Evolutionary conservation across 2,113 vertebrate species (phyloP).

Genomic region (Etheostoma cragini): DNA sequence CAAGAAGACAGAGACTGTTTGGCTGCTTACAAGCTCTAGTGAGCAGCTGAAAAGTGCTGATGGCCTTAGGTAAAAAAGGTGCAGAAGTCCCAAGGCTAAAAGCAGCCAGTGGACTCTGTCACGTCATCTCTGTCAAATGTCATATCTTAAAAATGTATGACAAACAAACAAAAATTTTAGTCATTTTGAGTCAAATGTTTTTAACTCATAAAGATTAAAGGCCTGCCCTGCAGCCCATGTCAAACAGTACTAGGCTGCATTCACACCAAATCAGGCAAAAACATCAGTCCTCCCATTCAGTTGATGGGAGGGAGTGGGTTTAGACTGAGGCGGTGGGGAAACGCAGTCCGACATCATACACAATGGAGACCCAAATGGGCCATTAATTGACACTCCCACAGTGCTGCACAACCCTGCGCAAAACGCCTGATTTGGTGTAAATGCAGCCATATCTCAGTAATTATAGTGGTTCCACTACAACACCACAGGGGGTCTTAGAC

Average conservation of each 20-base stretch:
- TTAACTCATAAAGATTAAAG: constrained; percentile 16
- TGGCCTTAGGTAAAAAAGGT: background rate
- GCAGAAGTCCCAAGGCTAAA: constrained; percentile 1
- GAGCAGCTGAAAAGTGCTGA: constrained; percentile 24
- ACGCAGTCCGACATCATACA: too few species aligned
- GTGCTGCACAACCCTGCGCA: too few species aligned
- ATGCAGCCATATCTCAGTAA: background rate
- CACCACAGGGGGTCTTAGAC: constrained; percentile 4
- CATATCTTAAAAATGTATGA: background rate
- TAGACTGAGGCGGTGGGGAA: too few species aligned
- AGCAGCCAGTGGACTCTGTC: background rate
- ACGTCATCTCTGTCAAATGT: background rate
- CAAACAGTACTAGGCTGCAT: background rate
- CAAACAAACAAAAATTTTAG: background rate
- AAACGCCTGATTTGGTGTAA: too few species aligned
- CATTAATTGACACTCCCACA: too few species aligned
- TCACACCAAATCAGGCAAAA: too few species aligned
- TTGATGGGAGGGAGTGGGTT: too few species aligned
- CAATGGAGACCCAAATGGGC: too few species aligned
- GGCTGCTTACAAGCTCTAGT: constrained; percentile 36
- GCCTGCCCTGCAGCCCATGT: background rate
- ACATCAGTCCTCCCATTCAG: too few species aligned
- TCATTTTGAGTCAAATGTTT: constrained; percentile 17
- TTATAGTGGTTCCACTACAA: constrained; percentile 27
- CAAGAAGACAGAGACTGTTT: constrained; percentile 14